phyloP scores from a whole-genome alignment of 2,888 invertebrate species.

The Chymomyza fuscimana region DNA sequence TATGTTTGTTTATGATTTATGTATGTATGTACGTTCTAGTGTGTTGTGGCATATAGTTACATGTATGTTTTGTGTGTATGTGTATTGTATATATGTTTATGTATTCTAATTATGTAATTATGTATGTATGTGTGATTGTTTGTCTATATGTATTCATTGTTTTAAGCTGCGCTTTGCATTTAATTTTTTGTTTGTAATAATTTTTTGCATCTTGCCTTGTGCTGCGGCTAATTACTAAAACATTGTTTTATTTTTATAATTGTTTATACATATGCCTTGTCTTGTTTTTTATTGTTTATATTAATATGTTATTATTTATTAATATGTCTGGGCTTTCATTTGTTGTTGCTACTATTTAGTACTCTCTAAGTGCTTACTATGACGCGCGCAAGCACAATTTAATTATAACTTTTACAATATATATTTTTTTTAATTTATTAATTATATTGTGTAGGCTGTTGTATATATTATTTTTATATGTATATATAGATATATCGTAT shows the following conservation, averaged over 20 bases:
- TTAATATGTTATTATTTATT: constrained; percentile 13
- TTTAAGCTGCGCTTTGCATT: constrained; percentile 14
- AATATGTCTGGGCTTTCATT: neutral
- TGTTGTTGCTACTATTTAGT: constrained; percentile 3
- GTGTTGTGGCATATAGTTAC: neutral
- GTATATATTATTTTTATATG: constrained; percentile 31
- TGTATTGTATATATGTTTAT: neutral
- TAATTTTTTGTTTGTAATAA: neutral
- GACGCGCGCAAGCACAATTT: constrained; percentile 41
- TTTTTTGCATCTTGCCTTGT: neutral
- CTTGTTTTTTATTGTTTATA: constrained; percentile 37
- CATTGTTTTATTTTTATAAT: constrained; percentile 2
- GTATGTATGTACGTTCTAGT: too few relatives aligned
- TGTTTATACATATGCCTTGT: constrained; percentile 10
- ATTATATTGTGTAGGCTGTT: constrained; percentile 7
- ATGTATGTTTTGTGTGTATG: neutral
- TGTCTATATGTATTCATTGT: constrained; percentile 12
- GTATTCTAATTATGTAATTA: neutral
- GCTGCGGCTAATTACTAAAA: neutral
- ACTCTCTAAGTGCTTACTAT: constrained; percentile 48
- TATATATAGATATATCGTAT: constrained; percentile 51
- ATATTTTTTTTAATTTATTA: constrained; percentile 31
- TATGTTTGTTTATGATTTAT: neutral
- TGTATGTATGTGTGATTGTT: constrained; percentile 4
- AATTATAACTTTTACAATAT: constrained; percentile 69